Percentiles rank a stretch among this genome's conserved stretches.
These are phyloP conservation scores for Coenonympha glycerion DNA, from an alignment of 2,888 invertebrate species.

Conservation along the genomic window DNA sequence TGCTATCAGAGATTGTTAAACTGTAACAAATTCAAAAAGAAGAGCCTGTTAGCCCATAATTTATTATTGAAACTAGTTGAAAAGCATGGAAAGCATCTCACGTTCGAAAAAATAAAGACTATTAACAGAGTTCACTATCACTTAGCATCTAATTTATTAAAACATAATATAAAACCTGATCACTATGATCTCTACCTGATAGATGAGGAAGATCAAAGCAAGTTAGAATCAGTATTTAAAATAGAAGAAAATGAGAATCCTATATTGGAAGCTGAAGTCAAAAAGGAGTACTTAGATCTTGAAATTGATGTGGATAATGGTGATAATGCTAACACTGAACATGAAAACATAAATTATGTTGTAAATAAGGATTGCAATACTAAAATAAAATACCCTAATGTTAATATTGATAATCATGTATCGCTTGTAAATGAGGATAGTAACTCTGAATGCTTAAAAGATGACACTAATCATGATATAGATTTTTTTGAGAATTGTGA, in stretches of 20 bases:
- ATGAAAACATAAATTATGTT: not conserved
- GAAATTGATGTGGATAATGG: not conserved
- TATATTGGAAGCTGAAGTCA: too few relatives aligned
- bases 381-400: too few relatives aligned
- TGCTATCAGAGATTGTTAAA: not conserved
- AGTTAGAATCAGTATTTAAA: not conserved
- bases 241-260: not conserved
- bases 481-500: not conserved
- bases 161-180: not conserved
- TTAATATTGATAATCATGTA: not conserved
- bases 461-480: not conserved
- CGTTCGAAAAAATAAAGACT: not conserved
- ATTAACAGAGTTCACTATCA: not conserved
- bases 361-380: too few relatives aligned
- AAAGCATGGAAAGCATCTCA: not conserved
- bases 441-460: too few relatives aligned
- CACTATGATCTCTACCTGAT: not conserved
- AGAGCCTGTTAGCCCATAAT: not conserved
- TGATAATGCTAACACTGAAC: not conserved
- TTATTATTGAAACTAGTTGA: not conserved
- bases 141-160: not conserved
- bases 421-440: too few relatives aligned
- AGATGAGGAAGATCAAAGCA: not conserved
- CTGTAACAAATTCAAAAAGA: not conserved
- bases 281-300: not conserved